Evolutionary conservation across 2,888 invertebrate genomes (phyloP).

Genomic region (Deladenus siricidicola): DNA sequence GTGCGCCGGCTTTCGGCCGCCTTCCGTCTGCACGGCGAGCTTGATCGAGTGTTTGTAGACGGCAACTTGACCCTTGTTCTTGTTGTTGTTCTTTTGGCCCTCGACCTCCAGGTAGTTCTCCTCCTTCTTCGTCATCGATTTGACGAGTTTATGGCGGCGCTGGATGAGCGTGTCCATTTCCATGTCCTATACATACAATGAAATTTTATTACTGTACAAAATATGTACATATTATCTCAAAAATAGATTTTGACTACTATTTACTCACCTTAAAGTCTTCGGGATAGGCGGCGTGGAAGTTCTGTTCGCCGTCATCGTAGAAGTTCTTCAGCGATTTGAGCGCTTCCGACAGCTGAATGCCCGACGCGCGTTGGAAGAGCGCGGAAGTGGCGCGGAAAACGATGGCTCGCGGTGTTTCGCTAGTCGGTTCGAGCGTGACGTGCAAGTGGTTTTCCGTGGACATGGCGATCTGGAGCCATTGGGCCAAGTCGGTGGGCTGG

Average conservation of each 20-base stretch:
- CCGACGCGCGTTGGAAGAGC: constrained; percentile 16
- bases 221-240: not conserved
- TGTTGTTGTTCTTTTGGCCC: not conserved
- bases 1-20: constrained; percentile 15
- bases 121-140: no score
- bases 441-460: constrained; percentile 38
- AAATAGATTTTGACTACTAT: not conserved
- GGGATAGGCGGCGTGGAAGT: constrained; percentile 8
- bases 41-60: constrained; percentile 14
- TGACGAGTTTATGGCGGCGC: constrained; percentile 7
- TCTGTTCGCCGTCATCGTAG: constrained; percentile 19
- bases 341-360: not conserved
- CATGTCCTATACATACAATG: not conserved
- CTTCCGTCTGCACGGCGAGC: constrained; percentile 8
- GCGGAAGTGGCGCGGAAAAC: constrained; percentile 11
- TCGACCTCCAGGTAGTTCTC: no score
- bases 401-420: constrained; percentile 18
- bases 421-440: constrained; percentile 20
- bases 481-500: not conserved
- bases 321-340: constrained; percentile 16
- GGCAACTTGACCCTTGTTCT: constrained; percentile 7
- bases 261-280: not conserved
- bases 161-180: constrained; percentile 1
- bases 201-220: not conserved
- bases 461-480: constrained; percentile 19